Percentiles rank a stretch among this genome's conserved stretches.
phyloP scores from a whole-genome alignment of 2,797 vertebrate species.

The Lithobates sylvaticus region DNA sequence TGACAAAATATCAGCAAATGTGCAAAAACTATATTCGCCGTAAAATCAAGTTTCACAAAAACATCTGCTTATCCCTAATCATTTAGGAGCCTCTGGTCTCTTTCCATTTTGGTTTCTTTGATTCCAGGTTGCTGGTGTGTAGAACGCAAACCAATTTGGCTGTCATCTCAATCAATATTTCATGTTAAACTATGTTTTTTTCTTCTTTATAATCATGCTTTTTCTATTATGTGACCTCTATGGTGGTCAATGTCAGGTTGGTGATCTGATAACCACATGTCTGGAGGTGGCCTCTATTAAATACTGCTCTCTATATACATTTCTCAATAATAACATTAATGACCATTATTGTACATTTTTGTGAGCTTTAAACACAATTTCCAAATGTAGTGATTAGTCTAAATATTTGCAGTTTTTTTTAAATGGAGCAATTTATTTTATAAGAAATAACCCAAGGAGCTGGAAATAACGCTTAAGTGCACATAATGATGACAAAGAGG shows the following conservation, averaged over 20 bases:
- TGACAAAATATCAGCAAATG: too few relatives aligned
- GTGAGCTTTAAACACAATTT: constrained; percentile 34
- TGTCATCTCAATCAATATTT: constrained; percentile 12
- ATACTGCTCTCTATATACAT: not conserved
- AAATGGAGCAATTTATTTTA: constrained; percentile 43
- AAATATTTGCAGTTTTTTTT: constrained; percentile 49
- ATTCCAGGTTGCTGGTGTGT: too few relatives aligned
- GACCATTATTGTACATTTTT: constrained; percentile 24
- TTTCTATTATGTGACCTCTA: too few relatives aligned
- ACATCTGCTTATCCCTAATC: too few relatives aligned
- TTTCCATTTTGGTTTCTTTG: too few relatives aligned
- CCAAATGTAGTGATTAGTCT: constrained; percentile 32
- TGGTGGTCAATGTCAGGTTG: too few relatives aligned
- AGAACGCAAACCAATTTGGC: not conserved
- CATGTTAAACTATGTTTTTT: not conserved
- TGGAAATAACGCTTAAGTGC: constrained; percentile 18
- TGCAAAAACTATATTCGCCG: too few relatives aligned
- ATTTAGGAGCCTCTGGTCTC: too few relatives aligned
- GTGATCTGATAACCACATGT: not conserved
- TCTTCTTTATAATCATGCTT: too few relatives aligned
- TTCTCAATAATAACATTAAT: constrained; percentile 42
- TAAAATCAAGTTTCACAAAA: too few relatives aligned
- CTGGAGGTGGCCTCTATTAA: constrained; percentile 15
- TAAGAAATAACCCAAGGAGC: not conserved
- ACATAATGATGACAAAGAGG: constrained; percentile 23